Conservation (phyloP, 2,113 vertebrate genomes). For the Phyllostomus hastatus region DNA sequence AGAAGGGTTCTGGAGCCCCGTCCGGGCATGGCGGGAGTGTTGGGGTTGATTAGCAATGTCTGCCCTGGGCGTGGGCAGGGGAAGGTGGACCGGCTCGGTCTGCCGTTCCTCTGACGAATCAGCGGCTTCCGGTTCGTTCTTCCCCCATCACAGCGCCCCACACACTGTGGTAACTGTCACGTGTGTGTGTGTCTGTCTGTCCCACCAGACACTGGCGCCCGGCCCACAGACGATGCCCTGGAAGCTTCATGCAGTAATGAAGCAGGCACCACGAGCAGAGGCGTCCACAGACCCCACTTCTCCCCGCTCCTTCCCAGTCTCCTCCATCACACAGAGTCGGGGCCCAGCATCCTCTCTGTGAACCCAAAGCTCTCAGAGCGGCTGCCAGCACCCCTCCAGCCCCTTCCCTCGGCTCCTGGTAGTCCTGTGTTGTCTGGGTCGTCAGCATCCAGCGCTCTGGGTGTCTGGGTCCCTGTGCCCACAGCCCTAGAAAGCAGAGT, state of each 20-base stretch:
- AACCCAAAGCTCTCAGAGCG: neutral
- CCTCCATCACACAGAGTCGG: neutral
- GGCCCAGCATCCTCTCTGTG: neutral
- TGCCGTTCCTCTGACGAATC: neutral
- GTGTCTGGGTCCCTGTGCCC: slow-evolving; percentile 41
- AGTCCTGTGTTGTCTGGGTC: neutral
- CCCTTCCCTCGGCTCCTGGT: neutral
- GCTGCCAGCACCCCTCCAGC: neutral
- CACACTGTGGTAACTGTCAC: neutral
- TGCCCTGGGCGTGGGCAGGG: neutral
- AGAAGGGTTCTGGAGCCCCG: slow-evolving; percentile 19
- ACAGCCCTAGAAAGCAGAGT: neutral
- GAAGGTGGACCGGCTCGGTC: neutral
- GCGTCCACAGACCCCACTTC: accelerated
- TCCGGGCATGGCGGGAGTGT: neutral
- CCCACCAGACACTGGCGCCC: neutral
- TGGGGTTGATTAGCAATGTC: slow-evolving; percentile 46
- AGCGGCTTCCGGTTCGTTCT: neutral
- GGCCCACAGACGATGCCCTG: neutral
- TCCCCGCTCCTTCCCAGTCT: accelerated
- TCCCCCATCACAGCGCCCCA: neutral
- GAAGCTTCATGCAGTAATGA: neutral
- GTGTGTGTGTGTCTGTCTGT: neutral
- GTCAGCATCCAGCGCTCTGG: neutral
- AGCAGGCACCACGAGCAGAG: neutral